Percentiles rank a stretch among this genome's conserved stretches.
phyloP scores from a whole-genome alignment of 2,888 invertebrate genomes.

The Erannis defoliaria region DNA sequence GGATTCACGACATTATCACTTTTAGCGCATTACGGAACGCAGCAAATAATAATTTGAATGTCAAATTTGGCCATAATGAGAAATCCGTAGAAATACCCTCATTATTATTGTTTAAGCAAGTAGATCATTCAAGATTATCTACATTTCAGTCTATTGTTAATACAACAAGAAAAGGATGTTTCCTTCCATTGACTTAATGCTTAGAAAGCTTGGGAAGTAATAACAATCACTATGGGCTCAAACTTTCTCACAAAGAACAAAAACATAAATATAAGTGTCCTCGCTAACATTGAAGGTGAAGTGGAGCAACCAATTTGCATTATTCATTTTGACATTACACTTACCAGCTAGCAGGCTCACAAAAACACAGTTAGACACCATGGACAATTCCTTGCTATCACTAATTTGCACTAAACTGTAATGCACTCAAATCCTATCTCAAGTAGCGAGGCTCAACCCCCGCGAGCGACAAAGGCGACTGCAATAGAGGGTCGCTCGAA shows the following conservation, averaged over 20 bases:
- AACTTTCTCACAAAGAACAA: constrained; percentile 23
- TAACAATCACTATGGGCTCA: constrained; percentile 1
- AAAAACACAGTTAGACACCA: constrained; percentile 79
- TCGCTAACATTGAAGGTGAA: constrained; percentile 5
- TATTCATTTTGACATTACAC: constrained; percentile 42
- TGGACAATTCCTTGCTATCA: constrained; percentile 56
- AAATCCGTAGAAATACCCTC: not conserved
- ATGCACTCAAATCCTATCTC: constrained; percentile 31
- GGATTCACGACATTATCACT: too few species aligned
- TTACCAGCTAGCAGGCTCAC: constrained; percentile 71
- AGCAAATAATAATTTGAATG: too few species aligned
- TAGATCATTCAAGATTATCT: not conserved
- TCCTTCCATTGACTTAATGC: not conserved
- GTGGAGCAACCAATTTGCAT: constrained; percentile 28
- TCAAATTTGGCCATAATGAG: not conserved
- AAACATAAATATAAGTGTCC: constrained; percentile 17
- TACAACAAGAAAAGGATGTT: constrained; percentile 6
- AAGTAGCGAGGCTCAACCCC: constrained; percentile 48
- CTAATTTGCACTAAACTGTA: constrained; percentile 32
- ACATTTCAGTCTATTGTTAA: not conserved
- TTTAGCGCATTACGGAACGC: too few species aligned
- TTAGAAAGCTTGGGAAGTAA: constrained; percentile 24
- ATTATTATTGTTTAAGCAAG: not conserved
- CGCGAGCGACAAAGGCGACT: constrained; percentile 58
- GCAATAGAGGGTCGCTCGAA: constrained; percentile 59